phyloP scores from a whole-genome alignment of 2,888 invertebrate species.

The Melinopterus prodromus region DNA sequence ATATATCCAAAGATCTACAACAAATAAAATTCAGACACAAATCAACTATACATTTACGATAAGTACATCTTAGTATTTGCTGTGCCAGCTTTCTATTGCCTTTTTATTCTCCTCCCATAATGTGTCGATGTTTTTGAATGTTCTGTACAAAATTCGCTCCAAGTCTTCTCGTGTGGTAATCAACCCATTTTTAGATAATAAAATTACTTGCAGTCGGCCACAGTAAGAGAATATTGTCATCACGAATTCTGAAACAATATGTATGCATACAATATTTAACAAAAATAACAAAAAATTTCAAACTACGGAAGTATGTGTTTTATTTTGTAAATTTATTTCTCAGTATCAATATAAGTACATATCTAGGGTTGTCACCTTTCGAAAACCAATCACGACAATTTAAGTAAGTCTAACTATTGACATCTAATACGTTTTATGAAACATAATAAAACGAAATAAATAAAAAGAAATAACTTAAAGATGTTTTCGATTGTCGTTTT shows the following conservation, averaged over 20 bases:
- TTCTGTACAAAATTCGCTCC: not conserved
- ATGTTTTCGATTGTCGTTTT: too few relatives aligned
- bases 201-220: not conserved
- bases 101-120: conserved; percentile 9
- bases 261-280: not conserved
- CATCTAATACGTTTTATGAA: too few relatives aligned
- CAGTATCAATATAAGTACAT: too few relatives aligned
- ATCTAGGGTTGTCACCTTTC: too few relatives aligned
- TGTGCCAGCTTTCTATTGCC: not conserved
- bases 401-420: too few relatives aligned
- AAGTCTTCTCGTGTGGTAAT: conserved; percentile 6
- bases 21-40: not conserved
- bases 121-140: not conserved
- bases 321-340: too few relatives aligned
- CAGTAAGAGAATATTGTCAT: not conserved
- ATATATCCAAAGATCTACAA: not conserved
- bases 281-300: not conserved
- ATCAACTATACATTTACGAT: not conserved
- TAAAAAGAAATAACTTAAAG: too few relatives aligned
- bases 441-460: too few relatives aligned
- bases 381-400: too few relatives aligned
- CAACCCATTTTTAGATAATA: conserved; percentile 7
- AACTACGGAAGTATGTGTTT: too few relatives aligned
- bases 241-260: conserved; percentile 15
- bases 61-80: not conserved